Conservation (phyloP, 2,113 vertebrate genomes). For the Nipponia nippon region DNA sequence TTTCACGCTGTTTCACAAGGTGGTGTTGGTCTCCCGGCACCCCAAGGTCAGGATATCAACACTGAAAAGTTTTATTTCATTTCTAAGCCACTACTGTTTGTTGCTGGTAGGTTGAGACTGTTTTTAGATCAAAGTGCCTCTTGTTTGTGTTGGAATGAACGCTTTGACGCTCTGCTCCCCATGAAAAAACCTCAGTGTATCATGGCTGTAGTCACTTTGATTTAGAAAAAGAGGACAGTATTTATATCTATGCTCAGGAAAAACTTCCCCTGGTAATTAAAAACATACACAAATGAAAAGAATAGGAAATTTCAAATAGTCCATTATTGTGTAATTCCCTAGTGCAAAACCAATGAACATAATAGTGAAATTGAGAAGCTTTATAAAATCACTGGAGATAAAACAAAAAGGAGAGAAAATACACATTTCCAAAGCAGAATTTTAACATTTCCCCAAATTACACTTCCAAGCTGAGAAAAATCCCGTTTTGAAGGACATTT, state of each 20-base stretch:
- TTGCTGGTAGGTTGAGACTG: neutral
- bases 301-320: neutral
- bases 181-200: neutral
- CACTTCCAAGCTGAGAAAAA: neutral
- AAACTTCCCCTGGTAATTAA: neutral
- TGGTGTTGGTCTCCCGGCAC: neutral
- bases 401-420: neutral
- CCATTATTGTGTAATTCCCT: neutral
- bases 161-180: neutral
- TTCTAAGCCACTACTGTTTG: neutral
- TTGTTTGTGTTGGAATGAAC: neutral
- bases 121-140: constrained; percentile 50
- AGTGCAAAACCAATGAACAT: neutral
- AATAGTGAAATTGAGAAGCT: neutral
- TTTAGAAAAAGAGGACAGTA: neutral
- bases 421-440: neutral
- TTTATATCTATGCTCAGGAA: neutral
- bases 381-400: neutral
- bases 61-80: neutral
- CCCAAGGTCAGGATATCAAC: neutral
- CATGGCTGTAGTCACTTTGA: neutral
- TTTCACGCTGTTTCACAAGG: neutral
- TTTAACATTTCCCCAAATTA: neutral
- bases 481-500: neutral
- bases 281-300: neutral